These are phyloP conservation scores for Cataglyphis rosenhaueri DNA, from an alignment of 2,888 invertebrate species.

Conservation along the genomic window DNA sequence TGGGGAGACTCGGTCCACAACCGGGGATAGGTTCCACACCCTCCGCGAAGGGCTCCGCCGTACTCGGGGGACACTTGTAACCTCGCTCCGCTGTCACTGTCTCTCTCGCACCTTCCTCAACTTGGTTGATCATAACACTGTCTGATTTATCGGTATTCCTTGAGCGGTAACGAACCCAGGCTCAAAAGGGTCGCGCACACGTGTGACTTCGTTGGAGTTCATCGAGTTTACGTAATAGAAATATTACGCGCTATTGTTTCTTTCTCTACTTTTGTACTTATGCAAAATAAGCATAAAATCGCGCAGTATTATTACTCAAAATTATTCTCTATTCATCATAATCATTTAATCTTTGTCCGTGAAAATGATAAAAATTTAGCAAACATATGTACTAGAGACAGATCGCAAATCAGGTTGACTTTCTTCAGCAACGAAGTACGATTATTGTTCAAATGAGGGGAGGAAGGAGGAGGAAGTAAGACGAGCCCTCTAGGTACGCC, in stretches of 20 bases:
- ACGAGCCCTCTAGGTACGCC: conserved; percentile 50
- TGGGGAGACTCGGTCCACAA: conserved; percentile 77
- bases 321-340: conserved; percentile 1
- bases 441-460: conserved; percentile 50
- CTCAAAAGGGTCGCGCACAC: conserved; percentile 52
- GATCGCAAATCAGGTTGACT: conserved; percentile 29
- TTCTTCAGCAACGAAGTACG: conserved; percentile 26
- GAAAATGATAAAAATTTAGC: conserved; percentile 1
- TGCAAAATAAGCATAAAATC: conserved; percentile 12
- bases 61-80: conserved; percentile 81
- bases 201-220: conserved; percentile 38
- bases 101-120: conserved; percentile 59
- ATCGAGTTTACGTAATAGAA: conserved; percentile 30
- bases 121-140: conserved; percentile 75
- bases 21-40: conserved; percentile 71
- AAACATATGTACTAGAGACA: conserved; percentile 2
- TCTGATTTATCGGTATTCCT: conserved; percentile 88
- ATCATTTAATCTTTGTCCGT: background rate
- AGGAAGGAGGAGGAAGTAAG: background rate
- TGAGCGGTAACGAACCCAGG: conserved; percentile 78
- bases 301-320: background rate
- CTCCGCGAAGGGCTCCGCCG: conserved; percentile 69
- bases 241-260: background rate
- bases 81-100: conserved; percentile 68
- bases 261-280: conserved; percentile 3